A percentile compares a stretch with the other conserved stretches of the same genome.
Evolutionary conservation across 2,113 vertebrate genomes (phyloP).

Genomic region (Glaucidium brasilianum): DNA sequence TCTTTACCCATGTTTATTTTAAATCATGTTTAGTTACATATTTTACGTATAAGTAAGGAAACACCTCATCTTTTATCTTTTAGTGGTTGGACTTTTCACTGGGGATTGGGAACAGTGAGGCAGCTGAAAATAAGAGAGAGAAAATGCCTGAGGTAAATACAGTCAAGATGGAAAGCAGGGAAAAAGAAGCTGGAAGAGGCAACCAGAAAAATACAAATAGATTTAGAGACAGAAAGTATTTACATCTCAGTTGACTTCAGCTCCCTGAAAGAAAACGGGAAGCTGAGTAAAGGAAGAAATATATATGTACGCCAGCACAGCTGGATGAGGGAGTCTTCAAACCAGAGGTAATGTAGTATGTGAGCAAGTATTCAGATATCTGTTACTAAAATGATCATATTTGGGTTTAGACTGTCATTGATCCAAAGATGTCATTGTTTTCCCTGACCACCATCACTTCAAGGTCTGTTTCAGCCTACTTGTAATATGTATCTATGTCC

Average conservation of each 20-base stretch:
- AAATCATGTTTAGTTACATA: background rate
- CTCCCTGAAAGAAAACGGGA: background rate
- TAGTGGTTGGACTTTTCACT: background rate
- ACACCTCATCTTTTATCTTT: background rate
- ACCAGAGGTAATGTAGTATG: background rate
- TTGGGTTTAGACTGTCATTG: background rate
- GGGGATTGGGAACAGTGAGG: background rate
- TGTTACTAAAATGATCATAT: background rate
- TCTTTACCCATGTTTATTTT: background rate
- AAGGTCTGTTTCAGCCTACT: background rate
- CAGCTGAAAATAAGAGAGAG: background rate
- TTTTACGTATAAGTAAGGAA: background rate
- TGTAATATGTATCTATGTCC: background rate
- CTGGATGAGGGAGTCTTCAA: background rate
- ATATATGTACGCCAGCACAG: background rate
- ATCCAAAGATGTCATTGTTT: background rate
- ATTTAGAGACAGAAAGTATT: background rate
- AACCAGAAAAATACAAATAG: background rate
- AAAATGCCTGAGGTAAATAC: background rate
- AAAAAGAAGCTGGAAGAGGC: background rate
- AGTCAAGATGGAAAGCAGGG: background rate
- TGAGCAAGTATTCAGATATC: background rate
- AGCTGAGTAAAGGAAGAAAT: background rate
- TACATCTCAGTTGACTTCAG: background rate
- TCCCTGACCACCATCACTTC: background rate